Evolutionary conservation across 1,140 invertebrate genomes (phyloP), one percentile per base, ranked within the genome.

Genomic region (Drosophila rufa): DNA sequence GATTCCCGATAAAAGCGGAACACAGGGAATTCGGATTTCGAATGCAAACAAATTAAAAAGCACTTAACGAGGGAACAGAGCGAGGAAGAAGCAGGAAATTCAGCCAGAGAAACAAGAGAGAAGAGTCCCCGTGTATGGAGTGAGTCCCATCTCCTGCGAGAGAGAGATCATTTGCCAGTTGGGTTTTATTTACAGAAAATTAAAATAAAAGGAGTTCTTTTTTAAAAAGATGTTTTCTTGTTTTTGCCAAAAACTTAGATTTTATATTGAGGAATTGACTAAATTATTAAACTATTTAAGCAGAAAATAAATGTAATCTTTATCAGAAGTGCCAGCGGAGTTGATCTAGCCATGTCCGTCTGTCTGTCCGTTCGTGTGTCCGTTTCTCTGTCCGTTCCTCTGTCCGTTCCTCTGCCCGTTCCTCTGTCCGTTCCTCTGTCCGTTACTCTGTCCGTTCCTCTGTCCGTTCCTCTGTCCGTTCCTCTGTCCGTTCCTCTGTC

Each of bases 31-130:
- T 48, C 73, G 25, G 74, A 68, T 77, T 77, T 68, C 62, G 74
- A 70, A 78, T 82, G 69, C 85, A 89, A 87, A 87, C 84, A 87
- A 87, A 87, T 89, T 89, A 89, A 89, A 89, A 89, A 89, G 85
- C 84, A 89, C 84, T 89, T 89, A 89, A 84, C 85, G 68, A 58
- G 57, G 61, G 43, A 36, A 47, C 27, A 30, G 60, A 33, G 33
- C 46, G 25, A 22, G 27, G 42, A 46, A 38, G 36, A 11, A 38
- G 19, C 42, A 30, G 65, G 40, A 30, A 59, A 57, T 57, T 9
- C 27, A 36, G 33, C 3, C 40, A 17, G 7, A 15, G 22, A 46
- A 33, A 36, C 25, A 6, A 3, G 25, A 9, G 4, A 33, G 9
- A 57, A 33, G 36, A 43, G 38, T 25, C 22, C 0, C 14, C 2